Evolutionary conservation across 37 sponge, comb jelly and placozoan species (phyloP), one percentile per base, ranked within the genome.

Genomic region (Petrosia ficiformis): DNA sequence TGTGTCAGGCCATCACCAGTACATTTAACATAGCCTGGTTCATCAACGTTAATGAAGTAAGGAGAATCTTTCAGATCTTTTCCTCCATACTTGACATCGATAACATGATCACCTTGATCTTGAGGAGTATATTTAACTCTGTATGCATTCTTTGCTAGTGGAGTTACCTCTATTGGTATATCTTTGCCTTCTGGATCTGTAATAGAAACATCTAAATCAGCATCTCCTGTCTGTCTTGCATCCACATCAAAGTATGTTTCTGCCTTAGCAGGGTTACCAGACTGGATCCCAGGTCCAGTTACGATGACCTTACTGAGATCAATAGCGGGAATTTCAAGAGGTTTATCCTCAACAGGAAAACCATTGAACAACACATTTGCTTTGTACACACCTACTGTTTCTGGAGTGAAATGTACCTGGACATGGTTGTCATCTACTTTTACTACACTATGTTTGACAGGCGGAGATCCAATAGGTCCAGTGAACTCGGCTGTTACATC

Each of bases 231-330:
- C 39, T 81, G 82, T 26, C 80, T 79, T 21, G 94, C 90, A 63
- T 87, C 83, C 1, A 98, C 99, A 19, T 48, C 78, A 75, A 98
- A 98, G 39, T 76, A 66, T 4, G 96, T 92, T 36, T 87, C 87
- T 30, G 82, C 71, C 1, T 71, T 65, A 30, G 80, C 87, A 14
- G 77, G 26, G 6, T 85, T 54, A 0, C 93, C 96, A 1, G 70
- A 38, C 29, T 95, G 82, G 39, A 98, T 44, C 5, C 99, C 99
- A 41, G 95, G 95, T 31, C 98, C 98, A 39, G 80, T 72, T 26
- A 90, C 89, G 39, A 79, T 83, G 41, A 89, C 87, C 67, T 84
- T 89, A 39, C 76, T 75, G 14, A 84, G 82, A 68, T 97, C 92
- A 0, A 34, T 16, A 21, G 81, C 73, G 4, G 80, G 68, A 0